Percentiles rank a stretch among this genome's conserved stretches.
Conservation (phyloP, 2,797 vertebrate genomes). For the Linurgus olivaceus region DNA sequence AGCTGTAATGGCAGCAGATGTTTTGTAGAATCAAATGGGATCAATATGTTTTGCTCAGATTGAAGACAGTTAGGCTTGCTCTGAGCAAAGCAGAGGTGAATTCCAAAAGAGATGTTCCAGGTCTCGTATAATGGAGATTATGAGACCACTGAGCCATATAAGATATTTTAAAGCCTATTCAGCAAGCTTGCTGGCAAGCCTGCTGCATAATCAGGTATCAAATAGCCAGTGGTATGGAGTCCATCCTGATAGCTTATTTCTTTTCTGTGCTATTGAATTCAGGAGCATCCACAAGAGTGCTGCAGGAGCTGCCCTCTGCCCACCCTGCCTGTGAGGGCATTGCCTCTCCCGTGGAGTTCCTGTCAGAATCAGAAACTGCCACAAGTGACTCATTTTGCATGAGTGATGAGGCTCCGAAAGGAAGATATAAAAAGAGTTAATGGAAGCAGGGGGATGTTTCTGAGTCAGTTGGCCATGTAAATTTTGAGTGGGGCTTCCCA, state of each 20-base stretch:
- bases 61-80: conserved; percentile 11
- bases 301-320: not conserved
- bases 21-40: conserved; percentile 17
- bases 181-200: conserved; percentile 24
- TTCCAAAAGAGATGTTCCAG: conserved; percentile 51
- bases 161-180: conserved; percentile 57
- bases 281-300: not conserved
- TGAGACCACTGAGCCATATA: conserved; percentile 33
- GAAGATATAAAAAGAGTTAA: conserved; percentile 66
- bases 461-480: conserved; percentile 43
- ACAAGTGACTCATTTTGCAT: not conserved
- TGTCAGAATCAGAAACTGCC: not conserved
- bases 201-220: conserved; percentile 14
- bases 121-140: conserved; percentile 44
- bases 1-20: not conserved
- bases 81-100: conserved; percentile 3
- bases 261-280: not conserved
- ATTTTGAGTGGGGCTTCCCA: conserved; percentile 49
- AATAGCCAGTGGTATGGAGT: not conserved
- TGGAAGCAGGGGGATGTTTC: conserved; percentile 46
- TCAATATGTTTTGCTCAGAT: conserved; percentile 33
- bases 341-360: not conserved
- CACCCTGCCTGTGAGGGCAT: not conserved
- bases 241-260: not conserved
- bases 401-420: conserved; percentile 26